Evolutionary conservation across 2,113 vertebrate species (phyloP), one percentile per base, ranked within the genome.

Genomic region (Hylia prasina): DNA sequence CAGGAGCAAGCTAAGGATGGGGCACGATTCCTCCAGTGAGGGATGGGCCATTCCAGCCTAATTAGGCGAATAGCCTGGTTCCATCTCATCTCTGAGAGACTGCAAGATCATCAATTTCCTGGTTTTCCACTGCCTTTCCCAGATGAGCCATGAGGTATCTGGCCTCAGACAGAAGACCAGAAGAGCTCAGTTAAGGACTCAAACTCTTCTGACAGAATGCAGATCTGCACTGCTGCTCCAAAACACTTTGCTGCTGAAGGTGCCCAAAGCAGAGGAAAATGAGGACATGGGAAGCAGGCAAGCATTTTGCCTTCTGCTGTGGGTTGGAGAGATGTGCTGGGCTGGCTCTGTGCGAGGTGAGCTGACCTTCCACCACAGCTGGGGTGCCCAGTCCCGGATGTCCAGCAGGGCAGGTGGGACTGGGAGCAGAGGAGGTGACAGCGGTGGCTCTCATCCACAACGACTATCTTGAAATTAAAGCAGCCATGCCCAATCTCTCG

Each of bases 391-490:
- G 14, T 14, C 17, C 33, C 10, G 2, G 7, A n/a, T 28, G 31
- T 44, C 25, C 57, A 30, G 66, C 2, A 8, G 42, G 58, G 28
- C 48, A 45, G 58, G n/a, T 7, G 9, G 37, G 9, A 35, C 39
- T 30, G 10, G 57, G 27, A n/a, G 53, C 0, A 0, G 30, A 61
- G 53, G 42, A n/a, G 60, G 53, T 23, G 18, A 5, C 28, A n/a
- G 24, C 0, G 2, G 35, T 15, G 22, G 1, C 54, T 57, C 47
- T 13, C 2, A 0, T 22, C 58, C 30, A 27, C 39, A 60, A 5
- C 35, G 24, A 27, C 3, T 21, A 4, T 12, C 50, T 27, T 39
- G 37, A 27, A 63, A n/a, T 48, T 37, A 48, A 21, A 61, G 54
- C 47, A 33, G 51, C n/a, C 1, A 1, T 61, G 27, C 28, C 61